Conservation (phyloP, 2,888 invertebrate genomes). For the Callyntrura guangdongensis region DNA sequence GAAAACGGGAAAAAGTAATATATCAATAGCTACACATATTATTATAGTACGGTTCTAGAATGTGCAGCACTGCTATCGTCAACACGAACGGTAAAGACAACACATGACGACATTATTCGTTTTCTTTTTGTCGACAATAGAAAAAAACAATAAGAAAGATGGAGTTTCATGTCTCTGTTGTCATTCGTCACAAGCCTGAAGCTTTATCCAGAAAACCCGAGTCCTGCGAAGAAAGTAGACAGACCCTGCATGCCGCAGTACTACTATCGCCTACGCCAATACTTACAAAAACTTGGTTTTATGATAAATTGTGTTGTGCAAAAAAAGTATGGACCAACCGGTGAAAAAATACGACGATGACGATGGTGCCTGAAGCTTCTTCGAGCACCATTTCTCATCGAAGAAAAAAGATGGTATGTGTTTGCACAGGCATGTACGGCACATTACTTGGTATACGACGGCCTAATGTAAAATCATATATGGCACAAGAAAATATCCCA, state of each 20-base stretch:
- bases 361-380: constrained; percentile 5
- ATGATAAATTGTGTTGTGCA: constrained; percentile 16
- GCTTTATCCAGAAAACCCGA: constrained; percentile 12
- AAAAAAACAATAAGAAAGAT: constrained; percentile 38
- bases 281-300: background rate
- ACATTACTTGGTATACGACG: background rate
- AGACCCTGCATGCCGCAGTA: background rate
- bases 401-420: background rate
- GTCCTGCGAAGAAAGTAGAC: background rate
- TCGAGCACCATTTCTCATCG: background rate
- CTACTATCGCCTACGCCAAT: background rate
- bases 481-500: background rate
- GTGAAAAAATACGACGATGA: background rate
- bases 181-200: constrained; percentile 16
- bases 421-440: background rate
- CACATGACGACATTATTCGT: constrained; percentile 15
- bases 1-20: background rate
- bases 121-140: background rate
- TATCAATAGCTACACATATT: background rate
- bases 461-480: background rate
- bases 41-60: no score
- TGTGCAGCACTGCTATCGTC: background rate
- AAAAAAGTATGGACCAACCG: background rate
- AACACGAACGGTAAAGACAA: background rate
- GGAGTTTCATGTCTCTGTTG: background rate